Evolutionary conservation across 2,113 vertebrate genomes (phyloP).

Genomic region (human): DNA sequence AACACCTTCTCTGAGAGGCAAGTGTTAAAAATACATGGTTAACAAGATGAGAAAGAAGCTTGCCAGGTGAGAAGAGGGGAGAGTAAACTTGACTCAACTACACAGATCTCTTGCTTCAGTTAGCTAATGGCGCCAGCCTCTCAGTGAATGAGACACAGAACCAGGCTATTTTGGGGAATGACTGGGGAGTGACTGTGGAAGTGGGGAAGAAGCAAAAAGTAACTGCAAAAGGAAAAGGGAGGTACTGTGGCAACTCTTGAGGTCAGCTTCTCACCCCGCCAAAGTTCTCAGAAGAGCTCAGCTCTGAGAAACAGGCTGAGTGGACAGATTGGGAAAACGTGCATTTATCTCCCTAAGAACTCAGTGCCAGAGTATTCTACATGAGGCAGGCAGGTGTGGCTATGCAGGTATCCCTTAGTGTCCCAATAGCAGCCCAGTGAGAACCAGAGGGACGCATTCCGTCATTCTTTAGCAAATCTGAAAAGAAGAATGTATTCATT

Average conservation of each 20-base stretch:
- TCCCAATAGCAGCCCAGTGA: not conserved
- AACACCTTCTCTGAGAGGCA: not conserved
- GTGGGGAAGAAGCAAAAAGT: not conserved
- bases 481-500: not conserved
- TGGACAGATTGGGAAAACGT: not conserved
- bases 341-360: not conserved
- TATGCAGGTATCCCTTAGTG: not conserved
- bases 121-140: not conserved
- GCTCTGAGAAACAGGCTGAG: slow-evolving; percentile 69
- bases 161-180: no score
- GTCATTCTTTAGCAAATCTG: not conserved
- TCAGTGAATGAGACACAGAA: not conserved
- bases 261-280: slow-evolving; percentile 67
- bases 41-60: not conserved
- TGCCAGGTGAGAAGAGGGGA: not conserved
- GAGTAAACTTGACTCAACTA: not conserved
- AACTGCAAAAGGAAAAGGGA: not conserved
- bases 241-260: not conserved
- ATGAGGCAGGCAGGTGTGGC: not conserved
- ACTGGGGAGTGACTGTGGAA: not conserved
- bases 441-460: not conserved
- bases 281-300: slow-evolving; percentile 67
- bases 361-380: not conserved
- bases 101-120: not conserved
- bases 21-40: not conserved